A percentile compares a stretch with the other conserved stretches of the same genome.
Evolutionary conservation across 2,888 invertebrate species (phyloP).

Genomic region (Cryptosula pallasiana): DNA sequence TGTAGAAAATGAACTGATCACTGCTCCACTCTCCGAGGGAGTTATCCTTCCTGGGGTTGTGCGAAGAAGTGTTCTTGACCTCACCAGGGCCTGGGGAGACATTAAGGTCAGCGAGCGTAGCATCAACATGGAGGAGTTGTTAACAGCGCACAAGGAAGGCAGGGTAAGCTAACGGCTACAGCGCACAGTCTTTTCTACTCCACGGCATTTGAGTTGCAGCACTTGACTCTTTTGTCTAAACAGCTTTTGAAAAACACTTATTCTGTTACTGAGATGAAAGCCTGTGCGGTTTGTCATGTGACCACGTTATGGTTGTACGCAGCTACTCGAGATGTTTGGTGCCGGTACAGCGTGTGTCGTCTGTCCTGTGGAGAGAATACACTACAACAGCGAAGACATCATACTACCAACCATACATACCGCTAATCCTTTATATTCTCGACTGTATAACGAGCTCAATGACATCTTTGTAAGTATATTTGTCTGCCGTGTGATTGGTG

Average conservation of each 20-base stretch:
- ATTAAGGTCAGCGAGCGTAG: conserved; percentile 63
- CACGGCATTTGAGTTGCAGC: no score
- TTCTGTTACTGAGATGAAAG: no score
- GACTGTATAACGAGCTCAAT: conserved; percentile 69
- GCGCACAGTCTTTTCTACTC: no score
- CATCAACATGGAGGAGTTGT: conserved; percentile 77
- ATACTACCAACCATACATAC: conserved; percentile 57
- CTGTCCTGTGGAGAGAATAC: conserved; percentile 80
- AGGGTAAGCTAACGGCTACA: conserved; percentile 71
- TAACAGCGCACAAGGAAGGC: conserved; percentile 68
- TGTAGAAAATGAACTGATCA: conserved; percentile 81
- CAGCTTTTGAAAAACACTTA: no score
- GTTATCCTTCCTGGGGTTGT: conserved; percentile 92
- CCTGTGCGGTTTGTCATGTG: no score
- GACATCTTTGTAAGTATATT: conserved; percentile 71
- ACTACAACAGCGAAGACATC: conserved; percentile 62
- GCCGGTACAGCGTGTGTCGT: conserved; percentile 96
- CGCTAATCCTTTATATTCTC: conserved; percentile 68
- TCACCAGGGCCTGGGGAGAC: conserved; percentile 74
- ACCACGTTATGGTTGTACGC: no score
- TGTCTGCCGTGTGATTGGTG: no score
- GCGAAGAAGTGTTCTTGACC: conserved; percentile 76
- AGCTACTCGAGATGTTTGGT: conserved; percentile 94
- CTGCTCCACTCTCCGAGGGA: conserved; percentile 84
- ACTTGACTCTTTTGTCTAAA: no score